phyloP scores from a whole-genome alignment of 2,888 invertebrate genomes.

The Cactoblastis cactorum region DNA sequence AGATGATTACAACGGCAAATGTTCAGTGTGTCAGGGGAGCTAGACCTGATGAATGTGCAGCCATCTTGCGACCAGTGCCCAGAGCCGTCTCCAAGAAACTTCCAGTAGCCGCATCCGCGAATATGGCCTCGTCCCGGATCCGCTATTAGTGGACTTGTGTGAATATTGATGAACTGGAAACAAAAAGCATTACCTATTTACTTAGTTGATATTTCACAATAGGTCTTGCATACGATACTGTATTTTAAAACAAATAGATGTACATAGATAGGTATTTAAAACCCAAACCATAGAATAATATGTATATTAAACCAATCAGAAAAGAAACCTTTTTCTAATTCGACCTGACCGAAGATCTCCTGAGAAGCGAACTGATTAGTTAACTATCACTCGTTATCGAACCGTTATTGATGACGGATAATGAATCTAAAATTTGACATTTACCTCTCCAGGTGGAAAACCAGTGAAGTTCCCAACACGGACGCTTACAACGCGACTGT shows the following conservation, averaged over 20 bases:
- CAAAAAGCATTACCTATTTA: background rate
- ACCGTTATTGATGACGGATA: no score
- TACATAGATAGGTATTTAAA: no score
- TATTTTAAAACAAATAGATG: no score
- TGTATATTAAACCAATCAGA: no score
- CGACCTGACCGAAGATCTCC: no score
- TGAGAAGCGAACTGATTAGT: no score
- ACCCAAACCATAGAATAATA: no score
- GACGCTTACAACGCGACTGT: slow-evolving; percentile 44
- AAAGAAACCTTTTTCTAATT: no score
- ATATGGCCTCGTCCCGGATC: slow-evolving; percentile 11
- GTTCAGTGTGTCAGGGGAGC: slow-evolving; percentile 30
- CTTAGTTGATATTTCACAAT: no score
- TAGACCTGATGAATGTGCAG: slow-evolving; percentile 36
- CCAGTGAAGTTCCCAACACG: slow-evolving; percentile 24
- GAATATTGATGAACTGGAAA: slow-evolving; percentile 19
- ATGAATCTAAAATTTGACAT: background rate
- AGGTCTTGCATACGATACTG: no score
- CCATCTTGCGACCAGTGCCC: slow-evolving; percentile 62
- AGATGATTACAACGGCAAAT: slow-evolving; percentile 58
- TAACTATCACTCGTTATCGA: no score
- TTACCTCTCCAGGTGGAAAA: slow-evolving; percentile 21
- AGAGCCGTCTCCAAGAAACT: slow-evolving; percentile 40
- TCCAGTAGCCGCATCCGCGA: slow-evolving; percentile 52
- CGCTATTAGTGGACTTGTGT: slow-evolving; percentile 11